These are phyloP conservation scores for Paralinhomoeus sp. DNA, from an alignment of 2,888 invertebrate genomes.

Conservation along the genomic window DNA sequence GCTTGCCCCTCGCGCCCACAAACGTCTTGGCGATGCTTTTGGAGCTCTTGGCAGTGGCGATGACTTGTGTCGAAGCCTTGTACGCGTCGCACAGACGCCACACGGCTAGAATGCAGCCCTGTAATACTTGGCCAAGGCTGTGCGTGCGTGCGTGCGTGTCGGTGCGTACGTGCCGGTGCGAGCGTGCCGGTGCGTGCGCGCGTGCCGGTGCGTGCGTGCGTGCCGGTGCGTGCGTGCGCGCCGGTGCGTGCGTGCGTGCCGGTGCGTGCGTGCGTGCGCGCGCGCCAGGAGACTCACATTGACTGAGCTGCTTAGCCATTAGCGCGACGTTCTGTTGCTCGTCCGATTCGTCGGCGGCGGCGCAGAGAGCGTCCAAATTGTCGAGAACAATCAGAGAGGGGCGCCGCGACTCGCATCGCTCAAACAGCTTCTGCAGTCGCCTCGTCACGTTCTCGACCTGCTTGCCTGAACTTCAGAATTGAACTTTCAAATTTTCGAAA, in stretches of 20 bases:
- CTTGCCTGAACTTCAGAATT: constrained; percentile 1
- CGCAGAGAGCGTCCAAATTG: background rate
- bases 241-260: no score
- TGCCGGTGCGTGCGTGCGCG: no score
- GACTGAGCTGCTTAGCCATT: background rate
- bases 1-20: background rate
- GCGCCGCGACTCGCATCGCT: background rate
- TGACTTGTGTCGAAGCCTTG: no score
- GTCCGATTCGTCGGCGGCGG: background rate
- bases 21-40: background rate
- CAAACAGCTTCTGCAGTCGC: background rate
- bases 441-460: background rate
- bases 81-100: background rate
- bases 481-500: no score
- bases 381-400: constrained; percentile 1
- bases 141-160: no score
- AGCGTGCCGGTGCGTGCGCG: no score
- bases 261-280: no score
- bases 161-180: no score
- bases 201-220: no score
- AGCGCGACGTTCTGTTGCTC: background rate
- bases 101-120: no score
- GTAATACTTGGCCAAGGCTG: no score
- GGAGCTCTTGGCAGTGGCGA: background rate
- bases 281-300: no score